Base-by-base conservation (phyloP, 2,888 invertebrate genomes). In the Cerastoderma edule region DNA sequence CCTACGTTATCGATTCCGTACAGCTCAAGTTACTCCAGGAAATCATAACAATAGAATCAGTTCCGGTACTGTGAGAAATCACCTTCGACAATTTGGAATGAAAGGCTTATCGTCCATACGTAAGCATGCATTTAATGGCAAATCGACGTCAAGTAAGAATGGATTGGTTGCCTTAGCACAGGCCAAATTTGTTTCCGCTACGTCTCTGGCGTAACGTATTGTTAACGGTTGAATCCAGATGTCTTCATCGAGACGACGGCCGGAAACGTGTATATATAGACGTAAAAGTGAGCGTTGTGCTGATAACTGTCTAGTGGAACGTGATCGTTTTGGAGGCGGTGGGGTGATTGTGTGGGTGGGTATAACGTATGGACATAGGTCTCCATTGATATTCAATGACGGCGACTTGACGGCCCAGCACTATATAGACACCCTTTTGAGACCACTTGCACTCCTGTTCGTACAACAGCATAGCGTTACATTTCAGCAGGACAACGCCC, bases 41-140 rank as follows among this genome's bases (percentile, higher is more conserved):
- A 74, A 69, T 22, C 56, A 24, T 57, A 71, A 71, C 13, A n/a
- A 67, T 2, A 32, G 60, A 16, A 30, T 69, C 2, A 70, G 60
- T 60, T 48, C 66, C 19, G 19, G 48, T 33, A 74, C 73, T 24
- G 78, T 78, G 24, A 5, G 70, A 24, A 77, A 70, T 56, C 73
- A 73, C n/a, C 73, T 70, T 1, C n/a, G 10, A 46, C 54, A 70
- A 27, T 54, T 24, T 0, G 67, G 67, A 27, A 44, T 78, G 19
- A 28, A 19, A 16, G 66, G 60, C 63, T 60, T 67, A 2, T 67
- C 56, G 44, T 67, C 70, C 19, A 65, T 50, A 53, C 64, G 53
- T 39, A 64, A 35, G 3, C 13, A 64, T 19, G 30, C 68, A n/a
- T n/a, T n/a, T 50, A 16, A 67, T 48, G 6, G 1, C 1, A 50